These are phyloP conservation scores for Etia nguti DNA, from an alignment of 2,113 vertebrate genomes.

Conservation along the genomic window DNA sequence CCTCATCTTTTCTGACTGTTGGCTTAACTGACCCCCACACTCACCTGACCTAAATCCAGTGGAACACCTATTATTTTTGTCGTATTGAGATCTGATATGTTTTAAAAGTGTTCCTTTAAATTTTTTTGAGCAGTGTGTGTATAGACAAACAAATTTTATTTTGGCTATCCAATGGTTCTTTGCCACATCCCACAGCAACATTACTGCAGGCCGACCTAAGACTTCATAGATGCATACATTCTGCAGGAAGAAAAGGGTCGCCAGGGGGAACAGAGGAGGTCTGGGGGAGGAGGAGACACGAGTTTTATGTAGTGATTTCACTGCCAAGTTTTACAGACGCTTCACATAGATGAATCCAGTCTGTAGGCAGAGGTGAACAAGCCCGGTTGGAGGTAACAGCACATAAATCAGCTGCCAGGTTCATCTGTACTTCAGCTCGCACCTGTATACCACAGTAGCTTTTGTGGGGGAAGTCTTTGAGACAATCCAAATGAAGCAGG, in stretches of 20 bases:
- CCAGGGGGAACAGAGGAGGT: background rate
- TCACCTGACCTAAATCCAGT: background rate
- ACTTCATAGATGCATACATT: background rate
- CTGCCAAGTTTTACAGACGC: background rate
- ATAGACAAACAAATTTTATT: background rate
- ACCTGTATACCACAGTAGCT: background rate
- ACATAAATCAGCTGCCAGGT: background rate
- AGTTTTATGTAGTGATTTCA: background rate
- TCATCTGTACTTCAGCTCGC: background rate
- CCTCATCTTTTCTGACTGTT: background rate
- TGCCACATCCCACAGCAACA: background rate
- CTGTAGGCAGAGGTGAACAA: background rate
- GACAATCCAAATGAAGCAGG: background rate
- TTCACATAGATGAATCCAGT: background rate
- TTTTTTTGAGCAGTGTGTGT: background rate
- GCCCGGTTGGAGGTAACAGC: background rate
- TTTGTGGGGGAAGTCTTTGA: background rate
- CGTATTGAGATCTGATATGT: background rate
- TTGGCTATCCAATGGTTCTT: accelerated
- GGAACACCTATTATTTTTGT: background rate
- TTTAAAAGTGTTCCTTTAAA: background rate
- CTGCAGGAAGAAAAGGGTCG: background rate
- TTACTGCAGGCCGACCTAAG: background rate
- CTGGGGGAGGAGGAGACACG: background rate
- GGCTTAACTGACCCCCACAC: background rate